Conservation (phyloP, 2,113 vertebrate genomes). For the Hydropotes inermis region DNA sequence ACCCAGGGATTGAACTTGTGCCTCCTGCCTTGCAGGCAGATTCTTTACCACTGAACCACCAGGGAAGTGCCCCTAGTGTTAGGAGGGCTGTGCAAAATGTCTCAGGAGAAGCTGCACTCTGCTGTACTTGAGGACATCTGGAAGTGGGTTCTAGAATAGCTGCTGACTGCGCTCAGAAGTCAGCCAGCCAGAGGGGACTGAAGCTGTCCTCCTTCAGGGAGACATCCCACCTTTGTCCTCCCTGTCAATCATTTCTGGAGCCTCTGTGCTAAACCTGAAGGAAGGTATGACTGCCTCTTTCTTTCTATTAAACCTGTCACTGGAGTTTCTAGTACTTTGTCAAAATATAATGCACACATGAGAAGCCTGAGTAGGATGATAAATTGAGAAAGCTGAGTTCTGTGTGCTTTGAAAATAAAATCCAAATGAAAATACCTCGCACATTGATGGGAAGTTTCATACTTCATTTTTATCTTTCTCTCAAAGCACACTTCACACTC, state of each 20-base stretch:
- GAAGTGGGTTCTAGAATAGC: background rate
- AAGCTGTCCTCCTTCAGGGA: background rate
- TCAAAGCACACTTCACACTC: conserved; percentile 18
- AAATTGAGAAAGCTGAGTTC: background rate
- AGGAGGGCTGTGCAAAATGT: background rate
- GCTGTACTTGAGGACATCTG: background rate
- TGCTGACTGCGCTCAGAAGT: background rate
- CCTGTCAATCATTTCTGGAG: background rate
- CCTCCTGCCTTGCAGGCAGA: background rate
- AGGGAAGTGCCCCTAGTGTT: background rate
- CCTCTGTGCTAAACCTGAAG: background rate
- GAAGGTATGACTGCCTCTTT: background rate
- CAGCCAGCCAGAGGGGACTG: background rate
- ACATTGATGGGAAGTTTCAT: conserved; percentile 25
- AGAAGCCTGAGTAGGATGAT: background rate
- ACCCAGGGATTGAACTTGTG: background rate
- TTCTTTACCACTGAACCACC: background rate
- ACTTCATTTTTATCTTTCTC: conserved; percentile 55
- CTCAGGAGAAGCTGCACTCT: background rate
- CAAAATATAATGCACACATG: background rate
- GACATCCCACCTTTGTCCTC: background rate
- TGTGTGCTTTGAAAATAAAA: conserved; percentile 17
- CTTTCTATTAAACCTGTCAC: background rate
- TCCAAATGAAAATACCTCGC: conserved; percentile 19
- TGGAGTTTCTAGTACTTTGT: background rate